Base-by-base conservation (phyloP, 2,888 invertebrate genomes). In the Hirudinaria manillensis region DNA sequence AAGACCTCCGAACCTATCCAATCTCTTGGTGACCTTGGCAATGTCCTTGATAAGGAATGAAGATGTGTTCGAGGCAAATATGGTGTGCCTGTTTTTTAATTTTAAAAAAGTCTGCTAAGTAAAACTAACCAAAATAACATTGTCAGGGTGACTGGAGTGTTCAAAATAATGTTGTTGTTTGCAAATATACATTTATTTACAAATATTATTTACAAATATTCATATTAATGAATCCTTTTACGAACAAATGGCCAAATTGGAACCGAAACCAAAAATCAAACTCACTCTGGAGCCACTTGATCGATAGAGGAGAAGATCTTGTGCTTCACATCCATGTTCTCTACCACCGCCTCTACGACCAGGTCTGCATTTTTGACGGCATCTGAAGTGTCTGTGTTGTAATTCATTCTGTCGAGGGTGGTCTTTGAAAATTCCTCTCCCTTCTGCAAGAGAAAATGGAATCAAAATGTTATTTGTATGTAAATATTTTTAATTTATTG, bases 11-110 rank as follows among this genome's bases (percentile, higher is more conserved):
- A 93, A 93, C 80, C 89, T 87, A 78, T 87, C 87, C 80, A 84
- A 82, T 81, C 93, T 88, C 76, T 90, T 89, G 2, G 92, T 90
- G 4, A 90, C 88, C 13, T 89, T 88, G 0, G 91, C 90, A 81
- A 94, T 94, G 81, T 93, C 93, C 77, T 88, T 88, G 79, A 94
- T 91, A 19, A 92, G 90, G 27, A 94, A 88, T 0, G 94, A 94
- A 4, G 94, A 94, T 0, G 94, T 94, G 85, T 94, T 94, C 38
- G 92, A 92, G 1, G 93, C 91, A 84, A 94, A 91, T 78, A 94
- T 90, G 2, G 93, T 89, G 80, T 91, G 89, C 87, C 90, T 91
- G 72, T 3, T 34, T 19, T 2, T 68, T 19, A 32, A 36, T 1
- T 10, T 16, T 10, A 10, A 27, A 24, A 7, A 2, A 2, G 7